Evolutionary conservation across 1,140 invertebrate genomes (phyloP).

Genomic region (Harpegnathos saltator): DNA sequence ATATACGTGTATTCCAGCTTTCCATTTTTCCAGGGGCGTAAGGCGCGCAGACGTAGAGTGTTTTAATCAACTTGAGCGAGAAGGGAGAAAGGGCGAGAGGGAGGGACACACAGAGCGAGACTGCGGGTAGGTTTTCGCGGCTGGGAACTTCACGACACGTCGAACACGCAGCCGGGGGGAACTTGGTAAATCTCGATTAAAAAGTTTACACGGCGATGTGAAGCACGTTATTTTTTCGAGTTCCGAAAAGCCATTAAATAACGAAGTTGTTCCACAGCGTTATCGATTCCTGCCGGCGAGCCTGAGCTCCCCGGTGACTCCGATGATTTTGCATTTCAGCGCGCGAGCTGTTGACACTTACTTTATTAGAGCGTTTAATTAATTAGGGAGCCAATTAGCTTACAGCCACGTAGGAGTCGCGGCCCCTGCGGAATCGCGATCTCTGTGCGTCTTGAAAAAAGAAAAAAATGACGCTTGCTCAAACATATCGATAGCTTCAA

Average conservation of each 20-base stretch:
- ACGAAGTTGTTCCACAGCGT: conserved; percentile 33
- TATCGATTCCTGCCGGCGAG: conserved; percentile 36
- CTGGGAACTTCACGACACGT: conserved; percentile 46
- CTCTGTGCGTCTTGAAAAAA: background rate
- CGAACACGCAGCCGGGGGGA: conserved; percentile 43
- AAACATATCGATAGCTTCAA: background rate
- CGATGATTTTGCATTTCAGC: conserved; percentile 48
- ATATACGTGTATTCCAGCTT: conserved; percentile 16
- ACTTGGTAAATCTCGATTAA: conserved; percentile 59
- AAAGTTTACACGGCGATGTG: conserved; percentile 51
- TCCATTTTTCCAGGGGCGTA: background rate
- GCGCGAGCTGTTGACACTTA: conserved; percentile 42
- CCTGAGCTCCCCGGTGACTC: conserved; percentile 19
- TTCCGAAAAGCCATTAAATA: conserved; percentile 58
- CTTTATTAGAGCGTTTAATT: conserved; percentile 57
- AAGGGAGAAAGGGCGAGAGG: background rate
- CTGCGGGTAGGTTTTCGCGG: conserved; percentile 34
- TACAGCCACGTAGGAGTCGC: background rate
- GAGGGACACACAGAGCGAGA: too few relatives aligned
- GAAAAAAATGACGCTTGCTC: too few relatives aligned
- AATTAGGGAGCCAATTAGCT: conserved; percentile 44
- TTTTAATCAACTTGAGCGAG: conserved; percentile 55
- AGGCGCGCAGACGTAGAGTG: conserved; percentile 33
- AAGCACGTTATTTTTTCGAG: conserved; percentile 52
- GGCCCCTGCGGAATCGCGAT: background rate